A percentile compares a stretch with the other conserved stretches of the same genome.
phyloP scores from a whole-genome alignment of 2,797 vertebrate genomes.

The Mycteria americana region DNA sequence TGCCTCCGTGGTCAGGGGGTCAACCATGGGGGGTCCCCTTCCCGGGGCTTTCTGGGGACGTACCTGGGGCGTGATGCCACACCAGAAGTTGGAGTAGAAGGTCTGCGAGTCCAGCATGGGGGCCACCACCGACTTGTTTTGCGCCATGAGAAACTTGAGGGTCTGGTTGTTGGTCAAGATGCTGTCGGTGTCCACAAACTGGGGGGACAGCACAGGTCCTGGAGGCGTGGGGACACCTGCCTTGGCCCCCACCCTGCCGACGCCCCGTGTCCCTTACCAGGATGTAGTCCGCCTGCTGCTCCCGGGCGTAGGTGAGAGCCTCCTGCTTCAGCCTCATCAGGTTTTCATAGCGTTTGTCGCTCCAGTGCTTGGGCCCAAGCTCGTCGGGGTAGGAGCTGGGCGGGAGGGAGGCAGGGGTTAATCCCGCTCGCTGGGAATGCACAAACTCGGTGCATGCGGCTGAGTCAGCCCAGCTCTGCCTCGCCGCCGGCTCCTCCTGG shows the following conservation, averaged over 20 bases:
- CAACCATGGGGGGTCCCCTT: background rate
- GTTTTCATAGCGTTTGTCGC: conserved; percentile 87
- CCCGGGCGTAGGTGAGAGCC: conserved; percentile 86
- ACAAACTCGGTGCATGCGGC: background rate
- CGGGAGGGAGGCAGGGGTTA: conserved; percentile 8
- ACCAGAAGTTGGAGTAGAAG: conserved; percentile 98
- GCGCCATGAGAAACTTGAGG: conserved; percentile 83
- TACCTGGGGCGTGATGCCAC: conserved; percentile 96
- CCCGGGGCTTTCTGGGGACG: background rate
- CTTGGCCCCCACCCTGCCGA: background rate
- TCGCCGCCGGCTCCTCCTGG: accelerated
- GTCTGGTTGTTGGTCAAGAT: conserved; percentile 91
- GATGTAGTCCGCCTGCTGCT: conserved; percentile 89
- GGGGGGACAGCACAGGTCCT: background rate
- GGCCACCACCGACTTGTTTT: conserved; percentile 88
- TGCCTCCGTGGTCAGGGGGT: background rate
- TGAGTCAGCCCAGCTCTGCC: background rate
- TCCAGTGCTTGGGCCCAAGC: conserved; percentile 94
- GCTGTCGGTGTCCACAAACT: conserved; percentile 93
- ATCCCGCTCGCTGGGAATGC: background rate
- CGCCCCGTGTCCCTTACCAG: conserved; percentile 76
- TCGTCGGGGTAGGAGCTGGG: conserved; percentile 88
- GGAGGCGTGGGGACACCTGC: accelerated
- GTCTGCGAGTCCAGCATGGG: conserved; percentile 96
- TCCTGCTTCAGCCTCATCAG: conserved; percentile 95